Base-by-base conservation (phyloP, 2,113 vertebrate genomes). In the Gorsachius goisagi region DNA sequence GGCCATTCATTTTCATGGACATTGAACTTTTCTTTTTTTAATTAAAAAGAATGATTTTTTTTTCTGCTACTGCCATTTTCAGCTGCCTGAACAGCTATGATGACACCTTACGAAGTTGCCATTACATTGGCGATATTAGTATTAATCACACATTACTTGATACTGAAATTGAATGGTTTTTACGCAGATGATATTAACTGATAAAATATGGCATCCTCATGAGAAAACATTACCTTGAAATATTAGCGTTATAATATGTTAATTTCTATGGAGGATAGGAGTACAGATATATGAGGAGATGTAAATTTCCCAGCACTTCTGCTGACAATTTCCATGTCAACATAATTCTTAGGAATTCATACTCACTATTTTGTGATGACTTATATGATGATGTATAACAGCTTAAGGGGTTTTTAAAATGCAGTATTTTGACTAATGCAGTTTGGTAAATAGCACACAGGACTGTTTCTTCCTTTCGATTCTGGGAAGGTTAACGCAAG, bases 151-250 rank as follows among this genome's bases (percentile, higher is more conserved):
- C 93, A 85, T 69, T 90, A 87, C 97, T 97, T 97, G 97, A 98
- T 98, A 97, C 83, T 92, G 94, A 98, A 98, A 98, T 98, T 98
- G 98, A 98, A 98, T 96, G 97, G 97, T 97, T 98, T 98, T 98
- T 98, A 97, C 93, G 44, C 88, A 92, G 98, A 98, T 97, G 97
- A 98, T 98, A 98, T 98, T 98, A 98, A 98, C 96, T 93, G 98
- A 97, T 98, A 98, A 98, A 98, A 98, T 98, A 98, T 98, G 96
- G 97, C 97, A 96, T 97, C 95, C 97, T 97, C 97, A 95, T 95
- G 98, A 98, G 98, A 98, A 98, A 98, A 98, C 98, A 98, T 98
- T 98, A 98, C 98, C 95, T 98, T 98, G 98, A 98, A 98, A 98
- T 98, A 98, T 98, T 98, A 98, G 97, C 50, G 55, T 98, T 98